A percentile compares a stretch with the other conserved stretches of the same genome.
These are phyloP conservation scores for Maccullochella peelii DNA, from an alignment of 2,113 vertebrate species.

Conservation along the genomic window DNA sequence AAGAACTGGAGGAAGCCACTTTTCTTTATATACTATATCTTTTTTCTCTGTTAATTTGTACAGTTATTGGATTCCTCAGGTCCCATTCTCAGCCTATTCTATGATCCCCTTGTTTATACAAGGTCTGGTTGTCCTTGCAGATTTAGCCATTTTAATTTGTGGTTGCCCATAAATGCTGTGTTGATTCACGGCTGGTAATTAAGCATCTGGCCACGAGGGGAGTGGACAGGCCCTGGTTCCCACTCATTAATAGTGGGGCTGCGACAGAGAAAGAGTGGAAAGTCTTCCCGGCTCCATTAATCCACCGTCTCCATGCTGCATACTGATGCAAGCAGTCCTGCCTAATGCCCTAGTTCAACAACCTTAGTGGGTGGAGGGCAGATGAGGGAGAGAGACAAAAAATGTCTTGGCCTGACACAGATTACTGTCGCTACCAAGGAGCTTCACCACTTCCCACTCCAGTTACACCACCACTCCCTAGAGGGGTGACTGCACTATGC, in stretches of 20 bases:
- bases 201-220: slow-evolving; percentile 66
- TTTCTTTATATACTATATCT: slow-evolving; percentile 20
- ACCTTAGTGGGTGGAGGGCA: slow-evolving; percentile 23
- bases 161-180: slow-evolving; percentile 88
- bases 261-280: slow-evolving; percentile 80
- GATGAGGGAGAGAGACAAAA: slow-evolving; percentile 14
- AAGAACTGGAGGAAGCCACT: slow-evolving; percentile 35
- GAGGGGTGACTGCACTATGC: slow-evolving; percentile 47
- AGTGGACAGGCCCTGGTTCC: slow-evolving; percentile 75
- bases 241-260: slow-evolving; percentile 83
- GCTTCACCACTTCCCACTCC: slow-evolving; percentile 26
- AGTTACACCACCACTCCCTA: slow-evolving; percentile 40
- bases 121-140: slow-evolving; percentile 88
- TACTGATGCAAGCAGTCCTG: slow-evolving; percentile 65
- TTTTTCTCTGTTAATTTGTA: slow-evolving; percentile 31
- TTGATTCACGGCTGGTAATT: slow-evolving; percentile 91
- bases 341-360: slow-evolving; percentile 55
- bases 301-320: slow-evolving; percentile 66
- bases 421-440: slow-evolving; percentile 41
- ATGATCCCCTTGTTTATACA: slow-evolving; percentile 76
- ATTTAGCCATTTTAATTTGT: slow-evolving; percentile 90
- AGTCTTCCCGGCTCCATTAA: slow-evolving; percentile 85
- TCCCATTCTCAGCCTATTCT: slow-evolving; percentile 18
- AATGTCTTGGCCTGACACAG: slow-evolving; percentile 49
- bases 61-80: slow-evolving; percentile 51